Conservation (phyloP, 2,888 invertebrate species). For the Drosophila diplacantha region DNA sequence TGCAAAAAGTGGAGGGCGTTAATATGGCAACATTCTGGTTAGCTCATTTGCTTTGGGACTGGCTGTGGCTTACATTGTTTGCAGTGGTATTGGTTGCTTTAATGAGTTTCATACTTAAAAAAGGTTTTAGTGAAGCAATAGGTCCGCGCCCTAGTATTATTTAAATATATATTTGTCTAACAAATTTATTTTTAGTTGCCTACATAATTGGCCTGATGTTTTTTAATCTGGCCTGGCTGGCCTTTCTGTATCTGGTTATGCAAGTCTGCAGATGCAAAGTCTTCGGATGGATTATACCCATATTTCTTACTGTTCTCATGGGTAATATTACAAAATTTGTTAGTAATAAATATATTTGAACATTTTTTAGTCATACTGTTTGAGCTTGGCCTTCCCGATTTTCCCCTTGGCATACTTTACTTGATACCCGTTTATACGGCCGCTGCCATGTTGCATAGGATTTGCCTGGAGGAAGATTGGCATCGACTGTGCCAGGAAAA, state of each 20-base stretch:
- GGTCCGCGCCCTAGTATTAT: neutral
- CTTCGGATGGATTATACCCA: constrained; percentile 21
- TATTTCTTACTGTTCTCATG: constrained; percentile 7
- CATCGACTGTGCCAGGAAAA: neutral
- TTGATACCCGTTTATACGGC: constrained; percentile 13
- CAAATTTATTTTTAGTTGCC: constrained; percentile 2
- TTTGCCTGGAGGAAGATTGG: constrained; percentile 16
- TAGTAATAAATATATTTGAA: no score
- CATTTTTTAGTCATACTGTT: constrained; percentile 11
- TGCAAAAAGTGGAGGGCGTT: constrained; percentile 87
- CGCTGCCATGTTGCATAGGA: constrained; percentile 5
- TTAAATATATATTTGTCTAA: neutral
- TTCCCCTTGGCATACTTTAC: constrained; percentile 12
- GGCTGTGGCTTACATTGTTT: constrained; percentile 15
- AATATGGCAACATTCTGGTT: constrained; percentile 85
- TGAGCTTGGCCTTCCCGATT: neutral
- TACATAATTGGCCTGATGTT: constrained; percentile 9
- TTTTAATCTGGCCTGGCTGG: constrained; percentile 16
- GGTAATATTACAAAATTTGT: neutral
- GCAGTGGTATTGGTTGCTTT: neutral
- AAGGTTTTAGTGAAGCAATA: constrained; percentile 7
- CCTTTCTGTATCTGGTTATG: constrained; percentile 27
- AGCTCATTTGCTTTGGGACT: constrained; percentile 81
- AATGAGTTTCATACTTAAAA: neutral
- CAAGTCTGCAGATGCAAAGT: constrained; percentile 4